Base-by-base conservation (phyloP, 2,888 invertebrate species). In the Helleia helle region DNA sequence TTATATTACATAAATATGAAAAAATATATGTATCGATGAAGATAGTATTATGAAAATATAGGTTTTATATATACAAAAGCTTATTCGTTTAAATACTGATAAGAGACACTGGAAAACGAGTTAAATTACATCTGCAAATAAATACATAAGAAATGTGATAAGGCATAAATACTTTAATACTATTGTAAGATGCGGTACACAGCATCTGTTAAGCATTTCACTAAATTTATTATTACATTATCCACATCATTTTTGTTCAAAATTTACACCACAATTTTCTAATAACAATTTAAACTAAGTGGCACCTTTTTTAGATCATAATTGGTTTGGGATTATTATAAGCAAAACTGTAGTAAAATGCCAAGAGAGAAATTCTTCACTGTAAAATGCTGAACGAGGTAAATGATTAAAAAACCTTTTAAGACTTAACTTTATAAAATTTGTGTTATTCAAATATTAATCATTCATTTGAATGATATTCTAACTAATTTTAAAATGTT, bases 21-120 rank as follows among this genome's bases (percentile, higher is more conserved):
- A 80, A 80, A 74, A 77, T 80, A 80, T 71, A 71, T 62, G 73
- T 64, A 68, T 62, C 53, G 52, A 60, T 48, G 58, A 53, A 65
- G 64, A 69, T 56, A 71, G 68, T 59, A 54, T 64, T 62, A 62
- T 58, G 75, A 77, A 79, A 79, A 77, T 80, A 81, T 75, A 73
- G 58, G 56, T 61, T 58, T 59, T 71, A 65, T 67, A 48, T 73
- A 77, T 77, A 79, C 73, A 74, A 62, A 56, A 49, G 41, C 41
- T 54, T 56, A 52, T 59, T 50, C 58, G n/a, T 48, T 60, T 55
- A 58, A 79, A 80, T 80, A 79, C 79, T 77, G 77, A 68, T 72
- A 40, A 48, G 49, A 64, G 54, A 54, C 51, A 44, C 41, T 38
- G 41, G 36, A 25, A 22, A 34, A 18, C 22, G 34, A 34, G 18